A percentile compares a stretch with the other conserved stretches of the same genome.
These are phyloP conservation scores for Urophycis tenuis DNA, from an alignment of 2,797 vertebrate species.

Conservation along the genomic window DNA sequence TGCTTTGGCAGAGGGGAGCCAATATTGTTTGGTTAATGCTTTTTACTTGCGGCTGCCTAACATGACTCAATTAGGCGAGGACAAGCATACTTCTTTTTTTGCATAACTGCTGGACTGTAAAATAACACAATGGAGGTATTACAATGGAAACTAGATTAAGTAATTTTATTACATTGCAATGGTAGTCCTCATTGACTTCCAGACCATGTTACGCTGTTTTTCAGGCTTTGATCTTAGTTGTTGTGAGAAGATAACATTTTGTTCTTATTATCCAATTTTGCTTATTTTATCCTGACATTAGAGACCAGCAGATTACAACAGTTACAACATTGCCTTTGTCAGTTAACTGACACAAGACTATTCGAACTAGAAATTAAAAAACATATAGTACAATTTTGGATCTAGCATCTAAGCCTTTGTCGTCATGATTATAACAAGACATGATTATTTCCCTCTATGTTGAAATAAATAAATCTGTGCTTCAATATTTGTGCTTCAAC, in stretches of 20 bases:
- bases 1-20: slow-evolving; percentile 59
- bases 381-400: too few relatives aligned
- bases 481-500: not conserved
- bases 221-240: not conserved
- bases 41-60: slow-evolving; percentile 17
- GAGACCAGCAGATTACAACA: not conserved
- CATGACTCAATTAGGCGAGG: slow-evolving; percentile 11
- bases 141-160: not conserved
- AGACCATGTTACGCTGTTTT: not conserved
- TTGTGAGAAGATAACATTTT: not conserved
- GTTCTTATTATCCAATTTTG: not conserved
- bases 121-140: not conserved
- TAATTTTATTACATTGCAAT: not conserved
- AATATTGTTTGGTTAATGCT: slow-evolving; percentile 43
- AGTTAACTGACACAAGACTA: not conserved
- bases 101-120: slow-evolving; percentile 10
- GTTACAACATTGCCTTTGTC: not conserved
- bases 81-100: slow-evolving; percentile 6
- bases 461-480: not conserved
- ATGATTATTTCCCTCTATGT: not conserved
- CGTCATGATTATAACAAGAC: not conserved
- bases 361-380: not conserved
- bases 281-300: not conserved
- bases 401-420: not conserved
- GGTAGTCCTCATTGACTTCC: not conserved